Conservation (phyloP, 2,797 vertebrate species). For the Psittacula echo region DNA sequence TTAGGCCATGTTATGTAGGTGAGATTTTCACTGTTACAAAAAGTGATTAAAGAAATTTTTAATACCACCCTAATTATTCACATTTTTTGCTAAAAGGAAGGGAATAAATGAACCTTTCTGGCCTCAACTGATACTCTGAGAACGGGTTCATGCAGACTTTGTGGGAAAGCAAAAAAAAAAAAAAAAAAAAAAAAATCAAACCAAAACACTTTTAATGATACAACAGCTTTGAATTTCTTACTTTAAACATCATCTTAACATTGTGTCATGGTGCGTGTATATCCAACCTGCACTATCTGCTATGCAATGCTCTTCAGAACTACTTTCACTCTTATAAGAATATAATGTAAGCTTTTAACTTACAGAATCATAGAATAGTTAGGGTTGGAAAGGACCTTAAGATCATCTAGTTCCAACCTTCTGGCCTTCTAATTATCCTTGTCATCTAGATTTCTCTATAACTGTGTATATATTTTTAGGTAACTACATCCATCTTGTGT, state of each 20-base stretch:
- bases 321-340: neutral
- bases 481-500: neutral
- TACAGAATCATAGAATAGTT: too few relatives aligned
- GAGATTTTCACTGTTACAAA: neutral
- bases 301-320: neutral
- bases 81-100: neutral
- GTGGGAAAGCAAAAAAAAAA: neutral
- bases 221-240: neutral
- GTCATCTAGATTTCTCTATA: neutral
- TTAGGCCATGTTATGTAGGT: neutral
- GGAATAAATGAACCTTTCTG: neutral
- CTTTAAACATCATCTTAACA: neutral
- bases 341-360: neutral
- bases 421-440: neutral
- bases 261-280: rapidly evolving
- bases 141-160: neutral
- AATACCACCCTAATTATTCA: neutral
- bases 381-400: too few relatives aligned
- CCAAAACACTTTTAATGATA: neutral
- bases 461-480: neutral
- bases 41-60: neutral
- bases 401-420: neutral
- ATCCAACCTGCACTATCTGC: neutral
- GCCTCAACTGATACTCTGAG: neutral
- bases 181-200: neutral